Evolutionary conservation across 1,140 invertebrate species (phyloP).

Genomic region (Bicyclus anynana): DNA sequence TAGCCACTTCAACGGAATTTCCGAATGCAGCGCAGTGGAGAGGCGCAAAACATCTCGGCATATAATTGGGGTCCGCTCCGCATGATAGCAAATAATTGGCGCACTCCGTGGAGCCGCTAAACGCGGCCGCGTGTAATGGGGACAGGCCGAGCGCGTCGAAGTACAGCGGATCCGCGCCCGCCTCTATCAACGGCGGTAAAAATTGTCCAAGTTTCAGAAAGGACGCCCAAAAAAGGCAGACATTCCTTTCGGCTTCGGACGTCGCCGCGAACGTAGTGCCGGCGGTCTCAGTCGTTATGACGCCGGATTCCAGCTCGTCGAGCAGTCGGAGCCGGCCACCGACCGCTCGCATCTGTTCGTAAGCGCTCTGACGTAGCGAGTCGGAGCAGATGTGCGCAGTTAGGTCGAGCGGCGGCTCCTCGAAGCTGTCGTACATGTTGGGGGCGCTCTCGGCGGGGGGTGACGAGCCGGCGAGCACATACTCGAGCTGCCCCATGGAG

Average conservation of each 20-base stretch:
- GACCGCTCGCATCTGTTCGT: constrained; percentile 83
- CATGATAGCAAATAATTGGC: constrained; percentile 82
- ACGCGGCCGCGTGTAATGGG: constrained; percentile 86
- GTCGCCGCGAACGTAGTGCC: constrained; percentile 74
- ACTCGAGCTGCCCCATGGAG: constrained; percentile 82
- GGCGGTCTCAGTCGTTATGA: constrained; percentile 78
- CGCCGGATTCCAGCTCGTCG: constrained; percentile 83
- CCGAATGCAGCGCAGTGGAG: constrained; percentile 90
- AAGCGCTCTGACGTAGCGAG: constrained; percentile 82
- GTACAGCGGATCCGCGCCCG: constrained; percentile 83
- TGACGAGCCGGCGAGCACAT: constrained; percentile 85
- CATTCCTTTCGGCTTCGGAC: constrained; percentile 81
- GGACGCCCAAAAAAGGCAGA: constrained; percentile 83
- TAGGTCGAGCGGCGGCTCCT: constrained; percentile 83
- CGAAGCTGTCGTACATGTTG: constrained; percentile 86
- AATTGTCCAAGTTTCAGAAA: constrained; percentile 83
- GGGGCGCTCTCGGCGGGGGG: constrained; percentile 85
- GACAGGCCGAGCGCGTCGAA: constrained; percentile 83
- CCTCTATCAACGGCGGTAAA: constrained; percentile 78
- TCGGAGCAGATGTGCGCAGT: constrained; percentile 86
- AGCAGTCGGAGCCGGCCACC: constrained; percentile 82
- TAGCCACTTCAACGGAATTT: constrained; percentile 84
- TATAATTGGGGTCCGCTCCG: constrained; percentile 82
- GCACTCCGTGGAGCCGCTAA: constrained; percentile 85
- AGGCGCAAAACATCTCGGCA: constrained; percentile 83